These are phyloP conservation scores for Ianthella basta DNA, from an alignment of 37 sponge, comb jelly and placozoan species.

Conservation along the genomic window DNA sequence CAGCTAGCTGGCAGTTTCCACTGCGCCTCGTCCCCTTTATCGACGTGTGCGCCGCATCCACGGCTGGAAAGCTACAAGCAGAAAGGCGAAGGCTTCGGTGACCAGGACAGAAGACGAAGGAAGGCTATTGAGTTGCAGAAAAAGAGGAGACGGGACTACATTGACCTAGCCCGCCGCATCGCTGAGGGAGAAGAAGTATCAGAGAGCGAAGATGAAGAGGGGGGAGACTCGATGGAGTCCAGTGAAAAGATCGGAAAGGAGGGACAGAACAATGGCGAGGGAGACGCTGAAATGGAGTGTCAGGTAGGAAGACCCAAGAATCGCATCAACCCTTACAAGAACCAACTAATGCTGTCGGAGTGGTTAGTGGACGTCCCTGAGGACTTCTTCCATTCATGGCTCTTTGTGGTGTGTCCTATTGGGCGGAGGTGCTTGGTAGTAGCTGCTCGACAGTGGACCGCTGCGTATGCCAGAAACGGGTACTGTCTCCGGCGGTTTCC, in stretches of 20 bases:
- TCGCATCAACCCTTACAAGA: constrained; percentile 59
- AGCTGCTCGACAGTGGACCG: constrained; percentile 70
- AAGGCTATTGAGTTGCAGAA: constrained; percentile 54
- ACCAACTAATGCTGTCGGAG: constrained; percentile 97
- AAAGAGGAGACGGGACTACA: constrained; percentile 38
- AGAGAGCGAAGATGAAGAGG: constrained; percentile 48
- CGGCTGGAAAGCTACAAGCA: constrained; percentile 60
- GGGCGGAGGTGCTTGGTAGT: constrained; percentile 87
- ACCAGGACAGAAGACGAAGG: constrained; percentile 60
- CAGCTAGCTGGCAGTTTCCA: constrained; percentile 45
- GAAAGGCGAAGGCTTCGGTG: constrained; percentile 52
- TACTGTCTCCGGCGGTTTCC: constrained; percentile 76
- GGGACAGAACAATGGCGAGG: not conserved
- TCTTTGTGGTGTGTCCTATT: constrained; percentile 80
- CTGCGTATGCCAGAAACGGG: constrained; percentile 82
- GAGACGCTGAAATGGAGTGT: constrained; percentile 5
- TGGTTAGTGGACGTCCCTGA: constrained; percentile 90
- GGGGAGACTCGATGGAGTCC: constrained; percentile 32
- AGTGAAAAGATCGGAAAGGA: constrained; percentile 27
- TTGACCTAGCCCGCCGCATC: constrained; percentile 55
- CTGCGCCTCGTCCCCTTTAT: constrained; percentile 28
- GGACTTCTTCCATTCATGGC: constrained; percentile 84
- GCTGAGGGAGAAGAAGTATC: constrained; percentile 45
- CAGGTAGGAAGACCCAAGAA: not conserved
- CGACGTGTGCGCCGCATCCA: constrained; percentile 52